Evolutionary conservation across 1,140 invertebrate genomes (phyloP), one percentile per base, ranked within the genome.

Genomic region (Alviniconcha marisindica): DNA sequence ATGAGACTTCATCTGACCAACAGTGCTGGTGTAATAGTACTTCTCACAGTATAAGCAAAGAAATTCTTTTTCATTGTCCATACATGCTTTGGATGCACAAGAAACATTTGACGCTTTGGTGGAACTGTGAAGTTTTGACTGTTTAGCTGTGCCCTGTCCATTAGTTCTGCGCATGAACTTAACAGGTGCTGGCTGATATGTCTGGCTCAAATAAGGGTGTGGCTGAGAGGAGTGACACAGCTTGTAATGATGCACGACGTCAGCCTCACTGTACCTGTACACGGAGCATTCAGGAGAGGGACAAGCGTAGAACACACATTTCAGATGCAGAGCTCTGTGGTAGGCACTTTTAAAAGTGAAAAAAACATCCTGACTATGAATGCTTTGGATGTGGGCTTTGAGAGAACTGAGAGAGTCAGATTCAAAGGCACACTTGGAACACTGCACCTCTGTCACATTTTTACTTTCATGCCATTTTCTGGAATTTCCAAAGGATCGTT

Each of bases 1-100:
- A n/a, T 81, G 78, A 33, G 28, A 24, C 33, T 81, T 81, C 78
- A 81, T 81, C 15, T 42, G 56, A 36, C 21, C 15, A 21, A 69
- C 42, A 3, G 60, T 42, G 42, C 69, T 60, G 0, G 78, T 42
- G 40, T 69, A 81, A n/a, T 28, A 63, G 56, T 81, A 3, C 31
- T 44, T n/a, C 0, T 63, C 54, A 28, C 78, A 81, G 18, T 69
- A 51, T 31, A 81, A 44, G 38, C 78, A 81, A 21, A 28, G 48
- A 31, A 36, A 77, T 42, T 31, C 28, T 0, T 15, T 38, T 48
- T 77, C 36, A 44, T 51, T 31, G 40, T 38, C 74, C 12, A 44
- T 81, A 18, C 21, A 33, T 69, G 60, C 24, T n/a, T 38, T 10
- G 51, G 5, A 40, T 36, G 33, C 77, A 12, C 18, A 44, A 18